Evolutionary conservation across 2,797 vertebrate species (phyloP).

Genomic region (Lophura swinhoii): DNA sequence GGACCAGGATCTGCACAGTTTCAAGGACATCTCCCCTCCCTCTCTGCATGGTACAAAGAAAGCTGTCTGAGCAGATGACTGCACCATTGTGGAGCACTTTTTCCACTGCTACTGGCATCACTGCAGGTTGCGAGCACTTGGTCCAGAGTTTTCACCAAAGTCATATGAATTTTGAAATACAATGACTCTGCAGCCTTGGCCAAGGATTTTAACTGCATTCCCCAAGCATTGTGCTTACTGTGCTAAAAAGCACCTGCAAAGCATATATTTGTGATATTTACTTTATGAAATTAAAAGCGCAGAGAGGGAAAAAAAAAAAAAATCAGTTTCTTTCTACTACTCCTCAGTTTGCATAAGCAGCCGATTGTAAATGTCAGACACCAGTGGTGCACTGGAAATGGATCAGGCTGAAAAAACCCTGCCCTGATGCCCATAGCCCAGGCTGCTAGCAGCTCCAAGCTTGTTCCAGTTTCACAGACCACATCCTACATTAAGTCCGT

Average conservation of each 20-base stretch:
- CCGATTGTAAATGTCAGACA: slow-evolving; percentile 41
- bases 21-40: background rate
- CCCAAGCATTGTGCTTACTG: background rate
- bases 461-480: background rate
- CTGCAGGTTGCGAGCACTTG: slow-evolving; percentile 7
- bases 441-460: background rate
- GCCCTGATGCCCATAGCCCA: background rate
- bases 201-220: slow-evolving; percentile 44
- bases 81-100: slow-evolving; percentile 16
- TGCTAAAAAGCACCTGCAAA: slow-evolving; percentile 59
- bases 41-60: background rate
- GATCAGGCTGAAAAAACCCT: background rate
- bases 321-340: slow-evolving; percentile 16
- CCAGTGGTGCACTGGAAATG: background rate
- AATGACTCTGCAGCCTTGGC: slow-evolving; percentile 61
- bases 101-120: background rate
- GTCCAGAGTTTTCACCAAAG: slow-evolving; percentile 38
- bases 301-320: background rate
- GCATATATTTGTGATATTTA: slow-evolving; percentile 56
- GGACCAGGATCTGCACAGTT: background rate
- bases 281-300: slow-evolving; percentile 61
- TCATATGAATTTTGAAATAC: slow-evolving; percentile 59
- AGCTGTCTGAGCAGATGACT: slow-evolving; percentile 16
- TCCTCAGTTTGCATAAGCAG: slow-evolving; percentile 27
- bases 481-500: background rate